Conservation (phyloP, 1,140 invertebrate genomes). For the Ditylenchus dipsaci region DNA sequence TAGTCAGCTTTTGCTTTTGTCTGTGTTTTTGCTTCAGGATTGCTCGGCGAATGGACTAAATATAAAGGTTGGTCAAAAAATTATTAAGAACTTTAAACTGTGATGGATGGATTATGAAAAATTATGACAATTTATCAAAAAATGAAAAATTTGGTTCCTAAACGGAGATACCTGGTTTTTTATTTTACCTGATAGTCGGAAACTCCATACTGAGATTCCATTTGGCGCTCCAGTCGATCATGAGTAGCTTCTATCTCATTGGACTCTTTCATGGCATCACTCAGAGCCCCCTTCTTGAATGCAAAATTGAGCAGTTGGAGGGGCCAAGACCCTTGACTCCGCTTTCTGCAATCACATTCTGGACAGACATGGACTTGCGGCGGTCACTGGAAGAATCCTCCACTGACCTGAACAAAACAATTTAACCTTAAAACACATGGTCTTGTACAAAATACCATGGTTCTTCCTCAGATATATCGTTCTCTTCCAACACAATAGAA, state of each 20-base stretch:
- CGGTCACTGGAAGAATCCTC: conserved; percentile 1
- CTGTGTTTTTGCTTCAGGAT: conserved; percentile 36
- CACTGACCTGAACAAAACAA: conserved; percentile 2
- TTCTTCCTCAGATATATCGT: neutral
- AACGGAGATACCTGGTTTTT: too few relatives aligned
- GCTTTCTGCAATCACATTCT: conserved; percentile 49
- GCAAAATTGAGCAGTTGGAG: conserved; percentile 72
- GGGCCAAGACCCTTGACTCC: conserved; percentile 57
- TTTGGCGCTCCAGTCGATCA: conserved; percentile 31
- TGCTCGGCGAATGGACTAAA: conserved; percentile 32
- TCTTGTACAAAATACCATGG: too few relatives aligned
- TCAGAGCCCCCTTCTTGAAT: conserved; percentile 70
- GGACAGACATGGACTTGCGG: neutral
- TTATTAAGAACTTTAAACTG: too few relatives aligned
- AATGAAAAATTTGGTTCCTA: too few relatives aligned
- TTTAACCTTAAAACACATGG: too few relatives aligned
- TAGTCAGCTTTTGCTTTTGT: conserved; percentile 36
- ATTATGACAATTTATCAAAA: too few relatives aligned
- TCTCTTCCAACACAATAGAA: neutral
- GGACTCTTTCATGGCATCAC: conserved; percentile 42
- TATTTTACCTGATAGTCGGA: conserved; percentile 25
- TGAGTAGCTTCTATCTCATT: conserved; percentile 41
- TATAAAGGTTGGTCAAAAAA: neutral
- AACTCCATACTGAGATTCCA: conserved; percentile 31
- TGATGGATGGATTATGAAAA: too few relatives aligned